Evolutionary conservation across 1,140 invertebrate species (phyloP).

Genomic region (Aporrectodea caliginosa): DNA sequence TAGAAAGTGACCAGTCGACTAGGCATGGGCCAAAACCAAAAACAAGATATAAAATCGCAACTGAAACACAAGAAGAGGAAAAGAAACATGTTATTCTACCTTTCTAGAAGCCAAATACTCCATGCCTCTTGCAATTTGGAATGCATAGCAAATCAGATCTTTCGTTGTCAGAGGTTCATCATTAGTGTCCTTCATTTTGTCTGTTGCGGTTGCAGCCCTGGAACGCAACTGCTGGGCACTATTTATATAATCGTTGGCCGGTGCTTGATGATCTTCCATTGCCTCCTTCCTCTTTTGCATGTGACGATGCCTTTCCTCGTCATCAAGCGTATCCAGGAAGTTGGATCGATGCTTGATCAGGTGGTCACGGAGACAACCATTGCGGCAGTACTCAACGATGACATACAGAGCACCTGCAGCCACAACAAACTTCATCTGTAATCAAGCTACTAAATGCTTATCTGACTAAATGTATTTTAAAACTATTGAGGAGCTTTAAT

Average conservation of each 20-base stretch:
- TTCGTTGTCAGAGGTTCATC: constrained; percentile 69
- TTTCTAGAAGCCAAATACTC: constrained; percentile 89
- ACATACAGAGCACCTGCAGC: constrained; percentile 78
- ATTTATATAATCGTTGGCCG: neutral
- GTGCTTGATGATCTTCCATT: neutral
- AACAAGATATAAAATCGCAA: no score
- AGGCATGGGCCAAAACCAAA: no score
- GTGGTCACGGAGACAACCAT: constrained; percentile 93
- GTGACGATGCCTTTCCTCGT: no score
- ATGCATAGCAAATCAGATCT: constrained; percentile 92
- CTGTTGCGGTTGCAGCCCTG: neutral
- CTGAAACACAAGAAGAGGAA: neutral
- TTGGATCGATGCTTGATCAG: constrained; percentile 56
- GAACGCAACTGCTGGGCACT: neutral
- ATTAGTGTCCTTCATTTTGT: neutral
- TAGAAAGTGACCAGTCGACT: no score
- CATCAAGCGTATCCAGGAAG: neutral
- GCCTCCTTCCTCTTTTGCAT: neutral
- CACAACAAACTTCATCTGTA: no score
- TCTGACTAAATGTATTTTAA: no score
- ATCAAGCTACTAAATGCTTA: no score
- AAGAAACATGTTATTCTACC: constrained; percentile 54
- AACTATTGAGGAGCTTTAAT: no score
- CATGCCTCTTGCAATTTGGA: constrained; percentile 95
- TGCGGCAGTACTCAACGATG: constrained; percentile 90